A percentile compares a stretch with the other conserved stretches of the same genome.
Conservation (phyloP, 2,888 invertebrate genomes). For the Syrista parreyssii region DNA sequence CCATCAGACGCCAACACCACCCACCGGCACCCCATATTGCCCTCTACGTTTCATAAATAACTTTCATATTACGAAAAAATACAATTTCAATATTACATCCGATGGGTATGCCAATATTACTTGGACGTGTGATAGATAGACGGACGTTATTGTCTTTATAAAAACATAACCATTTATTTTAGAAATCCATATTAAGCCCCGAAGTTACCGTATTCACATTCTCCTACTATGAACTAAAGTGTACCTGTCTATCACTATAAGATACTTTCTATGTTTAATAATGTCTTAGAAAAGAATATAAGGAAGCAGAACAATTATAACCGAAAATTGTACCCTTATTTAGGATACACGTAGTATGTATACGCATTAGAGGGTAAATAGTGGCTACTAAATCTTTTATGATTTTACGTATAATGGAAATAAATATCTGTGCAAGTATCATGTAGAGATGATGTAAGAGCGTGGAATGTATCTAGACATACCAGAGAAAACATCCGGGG, state of each 20-base stretch:
- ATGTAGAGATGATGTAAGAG: background rate
- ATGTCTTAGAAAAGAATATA: background rate
- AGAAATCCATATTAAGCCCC: conserved; percentile 46
- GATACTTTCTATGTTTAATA: background rate
- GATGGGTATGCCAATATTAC: conserved; percentile 62
- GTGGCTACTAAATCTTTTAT: background rate
- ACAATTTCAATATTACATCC: conserved; percentile 64
- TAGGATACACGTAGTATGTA: background rate
- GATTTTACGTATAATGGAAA: background rate
- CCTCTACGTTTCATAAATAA: conserved; percentile 63
- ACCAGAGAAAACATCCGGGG: background rate
- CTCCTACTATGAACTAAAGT: background rate
- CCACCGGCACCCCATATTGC: conserved; percentile 48
- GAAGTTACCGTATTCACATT: background rate
- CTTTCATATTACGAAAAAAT: conserved; percentile 60
- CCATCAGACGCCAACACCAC: conserved; percentile 43
- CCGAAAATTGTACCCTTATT: background rate
- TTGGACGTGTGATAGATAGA: conserved; percentile 63
- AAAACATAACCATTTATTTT: conserved; percentile 63
- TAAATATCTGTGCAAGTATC: background rate
- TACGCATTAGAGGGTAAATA: background rate
- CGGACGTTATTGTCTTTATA: conserved; percentile 63
- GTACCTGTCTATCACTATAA: background rate
- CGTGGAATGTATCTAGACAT: background rate
- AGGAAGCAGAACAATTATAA: background rate